phyloP scores from a whole-genome alignment of 2,113 vertebrate species.

The Zeus faber region DNA sequence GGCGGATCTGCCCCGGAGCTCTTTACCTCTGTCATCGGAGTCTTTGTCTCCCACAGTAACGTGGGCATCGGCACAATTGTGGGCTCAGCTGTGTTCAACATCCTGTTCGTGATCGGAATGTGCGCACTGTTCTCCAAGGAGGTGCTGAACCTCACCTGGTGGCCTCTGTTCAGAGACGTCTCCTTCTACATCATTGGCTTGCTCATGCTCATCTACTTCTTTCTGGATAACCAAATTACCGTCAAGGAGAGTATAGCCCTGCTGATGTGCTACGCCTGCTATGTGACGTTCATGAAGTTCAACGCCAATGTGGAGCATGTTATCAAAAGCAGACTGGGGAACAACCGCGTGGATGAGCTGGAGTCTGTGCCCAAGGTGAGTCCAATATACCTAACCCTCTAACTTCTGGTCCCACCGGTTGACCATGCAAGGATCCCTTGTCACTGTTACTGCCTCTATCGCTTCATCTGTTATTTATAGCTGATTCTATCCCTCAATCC shows the following conservation, averaged over 20 bases:
- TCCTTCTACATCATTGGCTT: conserved; percentile 94
- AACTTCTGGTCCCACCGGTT: neutral
- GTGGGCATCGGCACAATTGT: conserved; percentile 97
- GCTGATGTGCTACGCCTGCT: conserved; percentile 81
- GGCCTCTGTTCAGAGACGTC: conserved; percentile 97
- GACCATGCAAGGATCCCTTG: neutral
- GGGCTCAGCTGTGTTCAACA: conserved; percentile 96
- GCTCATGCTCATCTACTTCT: conserved; percentile 94
- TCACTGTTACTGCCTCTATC: neutral
- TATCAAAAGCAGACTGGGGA: conserved; percentile 80
- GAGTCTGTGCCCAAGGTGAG: conserved; percentile 87
- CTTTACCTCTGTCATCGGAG: conserved; percentile 96
- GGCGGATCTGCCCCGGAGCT: conserved; percentile 97
- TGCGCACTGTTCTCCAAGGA: conserved; percentile 96
- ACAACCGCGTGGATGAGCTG: conserved; percentile 88
- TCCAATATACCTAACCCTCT: neutral
- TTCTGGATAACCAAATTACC: conserved; percentile 93
- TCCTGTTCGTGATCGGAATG: conserved; percentile 98
- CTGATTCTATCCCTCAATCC: neutral
- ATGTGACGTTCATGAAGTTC: conserved; percentile 97
- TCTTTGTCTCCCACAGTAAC: conserved; percentile 95
- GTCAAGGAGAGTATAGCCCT: conserved; percentile 85
- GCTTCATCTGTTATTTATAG: neutral
- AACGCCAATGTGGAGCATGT: conserved; percentile 82
- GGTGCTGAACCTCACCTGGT: conserved; percentile 95